A percentile compares a stretch with the other conserved stretches of the same genome.
Conservation (phyloP, 2,888 invertebrate species). For the Cosmia trapezina region DNA sequence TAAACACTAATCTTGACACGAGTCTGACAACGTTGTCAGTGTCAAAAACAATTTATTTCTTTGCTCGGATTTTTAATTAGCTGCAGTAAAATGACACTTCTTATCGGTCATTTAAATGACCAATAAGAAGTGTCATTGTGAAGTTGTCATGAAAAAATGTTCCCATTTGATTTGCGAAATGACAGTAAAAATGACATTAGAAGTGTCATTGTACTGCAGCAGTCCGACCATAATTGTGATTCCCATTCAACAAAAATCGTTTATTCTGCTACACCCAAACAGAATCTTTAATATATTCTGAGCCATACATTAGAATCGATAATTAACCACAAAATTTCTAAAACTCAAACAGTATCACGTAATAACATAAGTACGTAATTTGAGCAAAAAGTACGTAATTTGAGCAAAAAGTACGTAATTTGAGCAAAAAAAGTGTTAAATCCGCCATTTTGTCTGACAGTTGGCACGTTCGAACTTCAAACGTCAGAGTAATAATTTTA, state of each 20-base stretch:
- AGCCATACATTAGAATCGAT: constrained; percentile 8
- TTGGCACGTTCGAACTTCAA: constrained; percentile 36
- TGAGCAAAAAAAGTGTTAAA: constrained; percentile 47
- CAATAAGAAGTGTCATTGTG: too few species aligned
- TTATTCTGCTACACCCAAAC: neutral
- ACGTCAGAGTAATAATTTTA: constrained; percentile 43
- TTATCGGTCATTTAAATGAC: too few species aligned
- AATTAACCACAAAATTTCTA: constrained; percentile 48
- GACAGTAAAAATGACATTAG: too few species aligned
- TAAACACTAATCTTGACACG: neutral
- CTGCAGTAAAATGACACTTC: too few species aligned
- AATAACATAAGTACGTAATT: constrained; percentile 44
- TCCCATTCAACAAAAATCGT: constrained; percentile 4
- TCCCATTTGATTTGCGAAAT: too few species aligned
- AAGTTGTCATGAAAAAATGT: too few species aligned
- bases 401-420: constrained; percentile 45
- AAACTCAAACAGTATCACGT: constrained; percentile 33
- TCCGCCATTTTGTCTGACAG: constrained; percentile 52
- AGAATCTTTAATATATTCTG: neutral
- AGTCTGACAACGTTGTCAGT: neutral
- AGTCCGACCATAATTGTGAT: too few species aligned
- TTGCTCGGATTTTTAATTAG: too few species aligned
- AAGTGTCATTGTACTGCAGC: too few species aligned
- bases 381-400: too few species aligned
- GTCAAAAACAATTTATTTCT: neutral